Evolutionary conservation across 2,888 invertebrate species (phyloP).

Genomic region (Drosophila algonquin): DNA sequence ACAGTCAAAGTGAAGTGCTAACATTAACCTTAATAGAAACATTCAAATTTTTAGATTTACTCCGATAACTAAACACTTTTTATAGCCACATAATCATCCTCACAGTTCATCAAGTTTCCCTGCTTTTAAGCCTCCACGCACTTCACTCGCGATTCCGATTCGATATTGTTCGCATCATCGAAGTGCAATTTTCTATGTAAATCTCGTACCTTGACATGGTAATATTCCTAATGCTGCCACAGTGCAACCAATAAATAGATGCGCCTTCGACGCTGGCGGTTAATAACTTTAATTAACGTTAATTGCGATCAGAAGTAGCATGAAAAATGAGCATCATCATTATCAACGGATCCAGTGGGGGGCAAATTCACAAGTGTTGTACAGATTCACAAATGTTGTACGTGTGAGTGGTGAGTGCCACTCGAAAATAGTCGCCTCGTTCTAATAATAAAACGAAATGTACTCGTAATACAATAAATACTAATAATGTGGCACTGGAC

Average conservation of each 20-base stretch:
- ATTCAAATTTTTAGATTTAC: neutral
- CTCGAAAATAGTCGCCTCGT: slow-evolving; percentile 66
- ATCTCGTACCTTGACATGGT: slow-evolving; percentile 70
- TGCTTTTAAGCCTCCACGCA: slow-evolving; percentile 42
- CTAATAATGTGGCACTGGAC: slow-evolving; percentile 69
- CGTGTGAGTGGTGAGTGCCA: slow-evolving; percentile 2
- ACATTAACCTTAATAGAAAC: neutral
- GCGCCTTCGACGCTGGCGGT: slow-evolving; percentile 72
- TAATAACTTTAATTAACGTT: slow-evolving; percentile 76
- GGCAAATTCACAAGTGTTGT: slow-evolving; percentile 1
- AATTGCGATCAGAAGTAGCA: slow-evolving; percentile 46
- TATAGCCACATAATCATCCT: neutral
- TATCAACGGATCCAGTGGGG: slow-evolving; percentile 13
- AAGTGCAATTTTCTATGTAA: slow-evolving; percentile 70
- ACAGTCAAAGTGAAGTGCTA: neutral
- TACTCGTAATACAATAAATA: slow-evolving; percentile 77
- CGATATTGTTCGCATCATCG: slow-evolving; percentile 32
- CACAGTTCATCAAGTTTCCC: neutral
- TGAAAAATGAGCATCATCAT: slow-evolving; percentile 32
- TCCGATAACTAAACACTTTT: neutral
- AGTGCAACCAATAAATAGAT: slow-evolving; percentile 65
- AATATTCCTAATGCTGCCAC: slow-evolving; percentile 36
- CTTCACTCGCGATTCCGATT: slow-evolving; percentile 17
- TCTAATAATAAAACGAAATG: slow-evolving; percentile 78
- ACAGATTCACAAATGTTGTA: neutral